Evolutionary conservation across 2,113 vertebrate species (phyloP).

Genomic region (Synodontis membranacea): DNA sequence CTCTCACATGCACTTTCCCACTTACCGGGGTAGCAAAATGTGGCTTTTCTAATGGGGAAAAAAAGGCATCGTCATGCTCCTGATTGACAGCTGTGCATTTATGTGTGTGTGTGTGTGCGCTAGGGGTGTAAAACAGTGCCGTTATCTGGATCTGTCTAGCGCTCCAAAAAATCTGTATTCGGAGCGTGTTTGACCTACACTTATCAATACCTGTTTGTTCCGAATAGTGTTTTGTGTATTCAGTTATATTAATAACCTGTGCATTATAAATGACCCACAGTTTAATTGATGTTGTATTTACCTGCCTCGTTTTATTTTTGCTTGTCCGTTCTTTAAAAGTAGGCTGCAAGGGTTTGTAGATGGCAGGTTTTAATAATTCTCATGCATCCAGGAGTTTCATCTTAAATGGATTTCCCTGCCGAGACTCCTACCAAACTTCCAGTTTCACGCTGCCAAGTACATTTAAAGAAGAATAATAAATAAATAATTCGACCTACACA

Average conservation of each 20-base stretch:
- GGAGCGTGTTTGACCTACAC: not conserved
- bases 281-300: not conserved
- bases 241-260: not conserved
- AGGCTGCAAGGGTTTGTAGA: not conserved
- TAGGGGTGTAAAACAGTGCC: not conserved
- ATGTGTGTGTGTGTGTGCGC: not conserved
- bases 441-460: not conserved
- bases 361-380: conserved; percentile 41
- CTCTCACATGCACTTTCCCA: not conserved
- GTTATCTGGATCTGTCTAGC: not conserved
- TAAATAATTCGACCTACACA: not conserved
- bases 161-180: not conserved
- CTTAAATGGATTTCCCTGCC: conserved; percentile 34
- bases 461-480: not conserved
- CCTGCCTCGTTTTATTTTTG: not conserved
- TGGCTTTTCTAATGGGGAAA: too few relatives aligned
- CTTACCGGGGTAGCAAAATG: not conserved
- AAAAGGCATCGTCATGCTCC: not conserved
- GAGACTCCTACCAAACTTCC: not conserved
- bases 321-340: not conserved
- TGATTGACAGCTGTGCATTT: not conserved
- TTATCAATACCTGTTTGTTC: not conserved
- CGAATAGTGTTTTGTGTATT: not conserved
- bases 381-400: conserved; percentile 10
- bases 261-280: not conserved